Percentiles rank a stretch among this genome's conserved stretches.
Evolutionary conservation across 2,797 vertebrate genomes (phyloP).

Genomic region (Halcyon chelicuti): DNA sequence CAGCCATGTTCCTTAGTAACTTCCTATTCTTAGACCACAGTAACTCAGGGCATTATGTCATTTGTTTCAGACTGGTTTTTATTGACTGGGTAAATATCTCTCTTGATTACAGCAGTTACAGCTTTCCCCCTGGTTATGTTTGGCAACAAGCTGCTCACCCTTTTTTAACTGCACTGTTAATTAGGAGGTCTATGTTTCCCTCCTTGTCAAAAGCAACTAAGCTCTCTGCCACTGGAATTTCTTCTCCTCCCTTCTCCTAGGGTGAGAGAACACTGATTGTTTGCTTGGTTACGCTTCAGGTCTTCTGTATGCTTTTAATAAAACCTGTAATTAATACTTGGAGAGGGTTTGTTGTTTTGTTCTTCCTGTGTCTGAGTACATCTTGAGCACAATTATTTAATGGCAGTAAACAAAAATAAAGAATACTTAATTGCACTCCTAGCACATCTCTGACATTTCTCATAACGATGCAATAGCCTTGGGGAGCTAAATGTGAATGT

Average conservation of each 20-base stretch:
- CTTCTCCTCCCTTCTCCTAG: neutral
- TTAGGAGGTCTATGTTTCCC: conserved; percentile 22
- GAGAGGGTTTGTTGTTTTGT: neutral
- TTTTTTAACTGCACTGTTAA: conserved; percentile 12
- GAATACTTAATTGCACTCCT: neutral
- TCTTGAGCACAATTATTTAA: neutral
- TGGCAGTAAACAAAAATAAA: conserved; percentile 7
- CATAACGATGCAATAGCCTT: neutral
- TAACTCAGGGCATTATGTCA: neutral
- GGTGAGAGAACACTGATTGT: neutral
- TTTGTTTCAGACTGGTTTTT: conserved; percentile 46
- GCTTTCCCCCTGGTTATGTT: conserved; percentile 7
- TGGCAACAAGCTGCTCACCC: neutral
- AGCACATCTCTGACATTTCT: conserved; percentile 1
- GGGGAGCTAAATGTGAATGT: neutral
- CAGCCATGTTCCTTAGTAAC: neutral
- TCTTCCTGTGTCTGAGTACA: neutral
- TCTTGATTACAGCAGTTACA: conserved; percentile 15
- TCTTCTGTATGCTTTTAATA: neutral
- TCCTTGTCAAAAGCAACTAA: conserved; percentile 1
- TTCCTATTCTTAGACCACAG: neutral
- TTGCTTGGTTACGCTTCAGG: neutral
- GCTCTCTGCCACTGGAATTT: neutral
- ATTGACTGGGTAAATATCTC: conserved; percentile 42
- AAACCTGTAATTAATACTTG: conserved; percentile 39